Percentiles rank a stretch among this genome's conserved stretches.
Conservation (phyloP, 2,113 vertebrate species). For the Platycercus adscitus region DNA sequence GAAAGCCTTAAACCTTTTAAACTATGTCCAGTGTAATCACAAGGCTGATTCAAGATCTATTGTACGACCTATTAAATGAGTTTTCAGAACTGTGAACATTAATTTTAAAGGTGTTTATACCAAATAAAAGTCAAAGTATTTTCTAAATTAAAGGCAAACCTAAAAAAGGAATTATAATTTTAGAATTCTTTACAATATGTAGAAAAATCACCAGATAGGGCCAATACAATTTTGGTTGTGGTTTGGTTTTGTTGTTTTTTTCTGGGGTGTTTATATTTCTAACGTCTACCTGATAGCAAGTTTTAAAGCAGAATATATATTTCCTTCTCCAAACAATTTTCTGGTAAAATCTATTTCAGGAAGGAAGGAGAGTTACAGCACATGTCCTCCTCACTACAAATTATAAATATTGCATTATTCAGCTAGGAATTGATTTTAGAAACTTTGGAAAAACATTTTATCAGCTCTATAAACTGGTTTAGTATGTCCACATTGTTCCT, state of each 20-base stretch:
- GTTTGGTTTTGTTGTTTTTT: background rate
- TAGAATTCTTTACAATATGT: background rate
- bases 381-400: background rate
- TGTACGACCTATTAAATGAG: background rate
- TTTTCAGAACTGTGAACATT: background rate
- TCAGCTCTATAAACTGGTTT: background rate
- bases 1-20: slow-evolving; percentile 16
- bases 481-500: background rate
- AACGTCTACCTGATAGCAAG: background rate
- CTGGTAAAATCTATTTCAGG: background rate
- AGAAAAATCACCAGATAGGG: background rate
- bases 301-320: background rate
- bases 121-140: background rate
- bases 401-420: background rate
- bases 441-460: background rate
- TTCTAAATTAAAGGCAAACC: background rate
- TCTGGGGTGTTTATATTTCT: background rate
- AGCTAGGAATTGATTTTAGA: background rate
- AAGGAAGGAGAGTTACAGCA: background rate
- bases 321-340: background rate
- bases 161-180: background rate
- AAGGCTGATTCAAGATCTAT: background rate
- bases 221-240: accelerated
- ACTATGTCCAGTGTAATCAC: background rate
- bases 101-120: background rate